These are phyloP conservation scores for Astyanax mexicanus DNA, from an alignment of 2,797 vertebrate genomes.

Conservation along the genomic window DNA sequence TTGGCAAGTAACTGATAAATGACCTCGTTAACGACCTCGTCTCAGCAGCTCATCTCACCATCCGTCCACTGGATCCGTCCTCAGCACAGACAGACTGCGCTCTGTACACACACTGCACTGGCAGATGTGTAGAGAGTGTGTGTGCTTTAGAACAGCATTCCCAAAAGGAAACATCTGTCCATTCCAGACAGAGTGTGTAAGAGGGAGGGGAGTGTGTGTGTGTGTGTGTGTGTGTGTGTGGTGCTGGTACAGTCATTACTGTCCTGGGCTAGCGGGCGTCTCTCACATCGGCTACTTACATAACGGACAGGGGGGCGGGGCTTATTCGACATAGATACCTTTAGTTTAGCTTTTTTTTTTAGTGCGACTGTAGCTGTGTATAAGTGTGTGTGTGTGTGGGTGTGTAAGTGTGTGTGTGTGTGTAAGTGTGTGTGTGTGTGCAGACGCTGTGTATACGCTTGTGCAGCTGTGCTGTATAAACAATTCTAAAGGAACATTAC, in stretches of 20 bases:
- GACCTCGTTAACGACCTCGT: too few relatives aligned
- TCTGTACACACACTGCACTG: background rate
- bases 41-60: too few relatives aligned
- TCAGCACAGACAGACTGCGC: background rate
- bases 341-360: constrained; percentile 23
- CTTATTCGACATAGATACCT: background rate
- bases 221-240: constrained; percentile 30
- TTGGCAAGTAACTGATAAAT: too few relatives aligned
- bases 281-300: constrained; percentile 45
- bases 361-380: constrained; percentile 2
- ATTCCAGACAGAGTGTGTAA: constrained; percentile 89
- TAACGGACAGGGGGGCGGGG: constrained; percentile 23
- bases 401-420: constrained; percentile 13
- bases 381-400: constrained; percentile 21
- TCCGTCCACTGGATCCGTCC: too few relatives aligned
- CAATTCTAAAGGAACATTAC: constrained; percentile 35
- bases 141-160: constrained; percentile 49
- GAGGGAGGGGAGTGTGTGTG: constrained; percentile 68
- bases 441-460: background rate
- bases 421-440: constrained; percentile 9
- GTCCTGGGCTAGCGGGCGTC: constrained; percentile 52
- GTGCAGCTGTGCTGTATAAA: constrained; percentile 38
- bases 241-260: constrained; percentile 78
- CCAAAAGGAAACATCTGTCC: constrained; percentile 87
- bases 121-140: constrained; percentile 10